Base-by-base conservation (phyloP, 2,797 vertebrate species). In the Melanotaenia maccullochi region DNA sequence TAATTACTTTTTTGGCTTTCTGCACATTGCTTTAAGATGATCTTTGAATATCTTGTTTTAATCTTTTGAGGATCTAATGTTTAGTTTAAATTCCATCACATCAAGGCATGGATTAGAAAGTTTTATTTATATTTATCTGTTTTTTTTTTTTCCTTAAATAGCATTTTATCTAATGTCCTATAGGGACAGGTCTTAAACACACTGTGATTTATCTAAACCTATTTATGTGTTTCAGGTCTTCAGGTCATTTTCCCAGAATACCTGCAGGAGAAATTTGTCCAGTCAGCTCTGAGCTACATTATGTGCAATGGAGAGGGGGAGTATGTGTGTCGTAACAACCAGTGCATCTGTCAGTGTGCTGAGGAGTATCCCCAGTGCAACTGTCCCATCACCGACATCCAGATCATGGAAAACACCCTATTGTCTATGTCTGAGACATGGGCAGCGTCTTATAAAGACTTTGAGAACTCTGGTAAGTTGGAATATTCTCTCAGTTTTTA, bases 231-330 rank as follows among this genome's bases (percentile, higher is more conserved):
- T 89, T 65, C 90, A 99, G 98, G 98, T 93, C 97, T 99, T 85
- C 98, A 99, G 94, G 96, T 98, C 70, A 98, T 99, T 89, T 98
- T 99, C 86, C 98, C 98, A 25, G 97, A 97, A 71, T 99, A 99
- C 88, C 96, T 99, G 85, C 97, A 98, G 88, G 97, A 99, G 94
- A 99, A 99, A 91, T 99, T 99, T 83, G 97, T 99, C 78, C 97
- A 99, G 92, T 98, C 98, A 9, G 97, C 98, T 76, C 93, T 99
- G 90, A 99, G 98, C 89, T 99, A 99, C 95, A 99, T 99, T 84
- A 99, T 99, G 98, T 99, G 98, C 85, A 99, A 99, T 0, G 98
- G 97, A 0, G 97, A 99, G 86, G 98, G 98, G 1, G 98, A 99
- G 72, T 99, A 99, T 38, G 83, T 97, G 84, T 99, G 98, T 82